Conservation (phyloP, 1,140 invertebrate genomes). For the Oryctes rhinoceros region DNA sequence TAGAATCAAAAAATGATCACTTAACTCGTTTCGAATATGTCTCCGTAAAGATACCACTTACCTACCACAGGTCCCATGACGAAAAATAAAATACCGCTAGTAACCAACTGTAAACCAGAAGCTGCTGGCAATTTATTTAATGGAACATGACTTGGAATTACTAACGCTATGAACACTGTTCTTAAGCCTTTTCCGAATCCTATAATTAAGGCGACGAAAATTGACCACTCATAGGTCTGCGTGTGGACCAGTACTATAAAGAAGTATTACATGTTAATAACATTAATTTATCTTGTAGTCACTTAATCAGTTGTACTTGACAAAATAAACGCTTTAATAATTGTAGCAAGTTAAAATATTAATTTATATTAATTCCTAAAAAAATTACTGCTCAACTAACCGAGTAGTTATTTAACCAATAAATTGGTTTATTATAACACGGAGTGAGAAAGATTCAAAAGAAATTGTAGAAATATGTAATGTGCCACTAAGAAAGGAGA, state of each 20-base stretch:
- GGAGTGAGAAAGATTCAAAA: too few species aligned
- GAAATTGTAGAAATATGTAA: too few species aligned
- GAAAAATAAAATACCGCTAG: constrained; percentile 68
- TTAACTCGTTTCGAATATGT: neutral
- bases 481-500: too few species aligned
- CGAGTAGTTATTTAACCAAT: too few species aligned
- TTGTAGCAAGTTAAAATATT: too few species aligned
- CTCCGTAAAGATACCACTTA: constrained; percentile 53
- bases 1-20: constrained; percentile 52
- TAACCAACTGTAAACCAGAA: constrained; percentile 69
- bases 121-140: constrained; percentile 70
- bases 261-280: neutral
- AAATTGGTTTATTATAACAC: too few species aligned
- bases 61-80: constrained; percentile 67
- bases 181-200: constrained; percentile 71
- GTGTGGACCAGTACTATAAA: constrained; percentile 55
- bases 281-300: too few species aligned
- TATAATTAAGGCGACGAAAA: constrained; percentile 66
- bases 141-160: constrained; percentile 72
- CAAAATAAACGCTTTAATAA: too few species aligned
- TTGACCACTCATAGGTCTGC: constrained; percentile 49
- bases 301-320: too few species aligned
- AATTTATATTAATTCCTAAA: too few species aligned
- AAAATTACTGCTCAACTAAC: too few species aligned
- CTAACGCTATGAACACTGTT: constrained; percentile 73